These are phyloP conservation scores for Melinaea marsaeus DNA, from an alignment of 2,888 invertebrate genomes.

Conservation along the genomic window DNA sequence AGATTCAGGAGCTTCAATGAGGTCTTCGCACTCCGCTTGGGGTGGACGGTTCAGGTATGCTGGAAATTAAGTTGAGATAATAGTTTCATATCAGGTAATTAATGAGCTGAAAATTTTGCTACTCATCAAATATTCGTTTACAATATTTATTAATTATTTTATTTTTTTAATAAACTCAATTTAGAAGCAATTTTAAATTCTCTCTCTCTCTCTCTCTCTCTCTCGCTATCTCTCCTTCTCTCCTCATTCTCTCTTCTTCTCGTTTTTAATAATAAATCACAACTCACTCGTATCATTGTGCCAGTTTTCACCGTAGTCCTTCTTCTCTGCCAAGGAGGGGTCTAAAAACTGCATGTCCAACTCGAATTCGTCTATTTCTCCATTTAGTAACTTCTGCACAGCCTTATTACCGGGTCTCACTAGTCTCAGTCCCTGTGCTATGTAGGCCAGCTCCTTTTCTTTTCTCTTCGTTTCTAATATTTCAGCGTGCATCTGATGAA, in stretches of 20 bases:
- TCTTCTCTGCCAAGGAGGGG: constrained; percentile 50
- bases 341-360: constrained; percentile 66
- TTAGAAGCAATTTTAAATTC: no score
- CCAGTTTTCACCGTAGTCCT: constrained; percentile 61
- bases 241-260: not conserved
- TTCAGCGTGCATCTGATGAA: constrained; percentile 96
- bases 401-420: constrained; percentile 45
- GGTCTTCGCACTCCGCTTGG: constrained; percentile 1
- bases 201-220: no score
- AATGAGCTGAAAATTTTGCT: no score
- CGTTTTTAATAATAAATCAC: constrained; percentile 37
- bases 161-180: not conserved
- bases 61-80: not conserved
- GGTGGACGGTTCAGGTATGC: constrained; percentile 2
- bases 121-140: no score
- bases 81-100: not conserved
- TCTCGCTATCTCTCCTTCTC: no score
- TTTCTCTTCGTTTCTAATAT: constrained; percentile 85
- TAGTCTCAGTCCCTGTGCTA: constrained; percentile 52
- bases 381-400: constrained; percentile 45
- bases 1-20: not conserved
- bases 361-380: constrained; percentile 77
- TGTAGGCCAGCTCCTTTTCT: constrained; percentile 70
- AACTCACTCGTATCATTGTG: constrained; percentile 56
- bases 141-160: no score